Evolutionary conservation across 2,113 vertebrate species (phyloP).

Genomic region (Melanerpes aurifrons): DNA sequence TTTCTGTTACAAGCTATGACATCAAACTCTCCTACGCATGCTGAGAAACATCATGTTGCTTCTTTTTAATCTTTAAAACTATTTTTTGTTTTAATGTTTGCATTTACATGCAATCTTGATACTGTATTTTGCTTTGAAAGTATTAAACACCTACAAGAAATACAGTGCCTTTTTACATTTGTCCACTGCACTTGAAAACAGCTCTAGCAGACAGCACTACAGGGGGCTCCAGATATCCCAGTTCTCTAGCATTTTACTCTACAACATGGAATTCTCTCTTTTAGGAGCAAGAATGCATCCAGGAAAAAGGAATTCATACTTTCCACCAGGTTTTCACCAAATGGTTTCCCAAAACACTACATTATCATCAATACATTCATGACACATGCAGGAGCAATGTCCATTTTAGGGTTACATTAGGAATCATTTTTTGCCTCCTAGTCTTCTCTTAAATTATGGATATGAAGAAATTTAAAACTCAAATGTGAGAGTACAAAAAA

Average conservation of each 20-base stretch:
- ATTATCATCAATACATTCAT: background rate
- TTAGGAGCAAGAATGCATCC: background rate
- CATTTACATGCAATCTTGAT: background rate
- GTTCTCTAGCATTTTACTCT: background rate
- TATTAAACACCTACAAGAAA: background rate
- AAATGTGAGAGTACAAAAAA: background rate
- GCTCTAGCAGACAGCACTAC: background rate
- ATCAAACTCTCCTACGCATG: background rate
- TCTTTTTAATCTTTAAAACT: background rate
- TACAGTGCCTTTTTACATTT: background rate
- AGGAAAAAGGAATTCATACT: background rate
- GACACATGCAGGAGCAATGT: background rate
- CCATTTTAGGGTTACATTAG: background rate
- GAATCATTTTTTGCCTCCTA: background rate
- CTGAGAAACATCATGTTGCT: background rate
- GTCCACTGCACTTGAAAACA: background rate
- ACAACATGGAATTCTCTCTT: background rate
- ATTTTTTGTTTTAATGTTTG: background rate
- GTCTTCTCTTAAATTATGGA: background rate
- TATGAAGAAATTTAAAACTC: background rate
- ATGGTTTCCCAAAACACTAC: background rate
- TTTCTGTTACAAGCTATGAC: background rate
- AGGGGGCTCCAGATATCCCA: background rate
- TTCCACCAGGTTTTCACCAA: background rate
- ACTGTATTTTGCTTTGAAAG: background rate